phyloP scores from a whole-genome alignment of 2,888 invertebrate genomes.

The Calliopum simillimum region DNA sequence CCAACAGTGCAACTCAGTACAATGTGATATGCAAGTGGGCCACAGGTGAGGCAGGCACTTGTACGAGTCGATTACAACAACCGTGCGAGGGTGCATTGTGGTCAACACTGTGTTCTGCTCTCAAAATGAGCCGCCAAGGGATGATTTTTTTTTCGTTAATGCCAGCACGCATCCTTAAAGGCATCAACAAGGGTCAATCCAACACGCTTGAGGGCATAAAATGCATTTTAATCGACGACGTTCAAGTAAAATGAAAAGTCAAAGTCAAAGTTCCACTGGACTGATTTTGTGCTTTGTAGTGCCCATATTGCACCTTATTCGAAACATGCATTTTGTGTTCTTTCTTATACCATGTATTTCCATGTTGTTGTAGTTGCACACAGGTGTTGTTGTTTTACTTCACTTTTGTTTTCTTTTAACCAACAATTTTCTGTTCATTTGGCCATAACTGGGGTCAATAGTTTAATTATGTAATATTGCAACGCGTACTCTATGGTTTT shows the following conservation, averaged over 20 bases:
- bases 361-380: not conserved
- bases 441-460: conserved; percentile 30
- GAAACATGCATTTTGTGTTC: conserved; percentile 21
- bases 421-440: not conserved
- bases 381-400: conserved; percentile 35
- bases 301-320: conserved; percentile 17
- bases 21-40: not conserved
- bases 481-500: not conserved
- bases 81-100: conserved; percentile 14
- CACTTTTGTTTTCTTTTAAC: too few relatives aligned
- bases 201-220: conserved; percentile 12
- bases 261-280: conserved; percentile 26
- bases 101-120: conserved; percentile 8
- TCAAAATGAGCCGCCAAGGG: not conserved
- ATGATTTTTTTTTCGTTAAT: conserved; percentile 6
- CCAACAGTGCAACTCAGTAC: conserved; percentile 23
- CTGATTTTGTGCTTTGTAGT: conserved; percentile 22
- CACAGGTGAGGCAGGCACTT: conserved; percentile 20
- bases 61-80: not conserved
- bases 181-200: conserved; percentile 5
- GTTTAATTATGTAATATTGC: conserved; percentile 26
- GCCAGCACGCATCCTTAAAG: conserved; percentile 21
- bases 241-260: too few relatives aligned
- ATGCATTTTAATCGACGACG: not conserved
- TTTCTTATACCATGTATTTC: not conserved